Base-by-base conservation (phyloP, 2,888 invertebrate species). In the Pristionchus japonicus region DNA sequence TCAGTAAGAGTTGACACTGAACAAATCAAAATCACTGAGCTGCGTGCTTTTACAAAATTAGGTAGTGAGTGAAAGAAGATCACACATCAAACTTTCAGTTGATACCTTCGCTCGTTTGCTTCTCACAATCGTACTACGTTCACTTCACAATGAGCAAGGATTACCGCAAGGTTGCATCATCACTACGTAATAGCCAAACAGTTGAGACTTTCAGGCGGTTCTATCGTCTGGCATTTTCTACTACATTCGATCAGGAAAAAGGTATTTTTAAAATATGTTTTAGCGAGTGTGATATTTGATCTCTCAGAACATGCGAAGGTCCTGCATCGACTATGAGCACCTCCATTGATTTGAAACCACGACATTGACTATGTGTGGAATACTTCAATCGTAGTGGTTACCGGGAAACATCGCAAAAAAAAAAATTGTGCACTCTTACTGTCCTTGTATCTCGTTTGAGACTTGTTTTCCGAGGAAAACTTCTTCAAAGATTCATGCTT, bases 91-190 rank as follows among this genome's bases (percentile, higher is more conserved):
- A 57, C 9, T n/a, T 57, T 57, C n/a, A 57, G 57, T 57, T 57
- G 57, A 57, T 57, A n/a, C 57, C 57, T 4, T 57, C 57, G 1
- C 31, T 67, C 34, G 34, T 34, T 13, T 67, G 31, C 67, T 34
- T 67, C 34, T 67, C 67, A 3, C 67, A 67, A 67, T 67, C 67
- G 31, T 67, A 67, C 67, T 67, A 67, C 67, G 67, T 67, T 15
- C 67, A 67, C 67, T 67, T 67, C 15, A 15, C 20, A 13, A 67
- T 67, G 67, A 67, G 67, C 67, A 67, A 67, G 17, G 67, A 67
- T 34, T 67, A 67, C 20, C 31, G 67, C 31, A 67, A 67, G 67
- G 67, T 67, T 31, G 31, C 31, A 13, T 67, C 67, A 31, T 13
- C 15, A 34, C 67, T 31, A 34, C 11, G 4, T 23, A 67, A 27